Evolutionary conservation across 2,888 invertebrate genomes (phyloP).

Genomic region (Stenichneumon culpator): DNA sequence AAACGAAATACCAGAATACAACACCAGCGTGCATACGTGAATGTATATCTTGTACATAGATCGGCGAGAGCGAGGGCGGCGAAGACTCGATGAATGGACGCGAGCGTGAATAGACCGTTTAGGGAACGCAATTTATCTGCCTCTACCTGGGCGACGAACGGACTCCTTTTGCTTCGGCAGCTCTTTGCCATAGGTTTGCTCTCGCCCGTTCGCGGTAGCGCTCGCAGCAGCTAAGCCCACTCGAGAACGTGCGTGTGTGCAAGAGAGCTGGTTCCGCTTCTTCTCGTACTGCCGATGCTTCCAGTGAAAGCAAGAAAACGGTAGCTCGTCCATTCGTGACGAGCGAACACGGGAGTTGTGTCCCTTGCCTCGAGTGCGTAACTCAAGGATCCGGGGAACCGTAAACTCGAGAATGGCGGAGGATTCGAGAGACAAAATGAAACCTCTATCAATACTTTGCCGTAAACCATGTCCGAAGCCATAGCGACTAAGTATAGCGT

Average conservation of each 20-base stretch:
- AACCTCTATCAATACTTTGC: constrained; percentile 18
- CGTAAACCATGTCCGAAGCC: neutral
- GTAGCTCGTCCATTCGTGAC: constrained; percentile 58
- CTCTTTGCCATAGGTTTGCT: constrained; percentile 59
- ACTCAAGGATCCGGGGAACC: constrained; percentile 52
- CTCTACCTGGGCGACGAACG: constrained; percentile 53
- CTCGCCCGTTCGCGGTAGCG: constrained; percentile 53
- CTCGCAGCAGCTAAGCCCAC: constrained; percentile 60
- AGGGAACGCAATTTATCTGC: constrained; percentile 67
- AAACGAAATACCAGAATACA: constrained; percentile 2
- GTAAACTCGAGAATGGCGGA: constrained; percentile 26
- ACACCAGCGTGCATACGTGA: neutral
- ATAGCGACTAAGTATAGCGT: neutral
- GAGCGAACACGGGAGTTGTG: constrained; percentile 17
- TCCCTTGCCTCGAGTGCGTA: constrained; percentile 48
- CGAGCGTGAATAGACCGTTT: constrained; percentile 68
- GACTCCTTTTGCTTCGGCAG: constrained; percentile 42
- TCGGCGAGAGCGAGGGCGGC: constrained; percentile 59
- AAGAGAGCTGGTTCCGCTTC: constrained; percentile 57
- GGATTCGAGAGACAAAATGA: constrained; percentile 8
- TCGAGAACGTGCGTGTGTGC: constrained; percentile 49
- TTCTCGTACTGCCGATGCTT: constrained; percentile 38
- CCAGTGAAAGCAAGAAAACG: constrained; percentile 61
- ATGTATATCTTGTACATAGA: constrained; percentile 11
- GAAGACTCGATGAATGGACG: constrained; percentile 62